A percentile compares a stretch with the other conserved stretches of the same genome.
phyloP scores from a whole-genome alignment of 2,113 vertebrate genomes.

The Aplodontia rufa region DNA sequence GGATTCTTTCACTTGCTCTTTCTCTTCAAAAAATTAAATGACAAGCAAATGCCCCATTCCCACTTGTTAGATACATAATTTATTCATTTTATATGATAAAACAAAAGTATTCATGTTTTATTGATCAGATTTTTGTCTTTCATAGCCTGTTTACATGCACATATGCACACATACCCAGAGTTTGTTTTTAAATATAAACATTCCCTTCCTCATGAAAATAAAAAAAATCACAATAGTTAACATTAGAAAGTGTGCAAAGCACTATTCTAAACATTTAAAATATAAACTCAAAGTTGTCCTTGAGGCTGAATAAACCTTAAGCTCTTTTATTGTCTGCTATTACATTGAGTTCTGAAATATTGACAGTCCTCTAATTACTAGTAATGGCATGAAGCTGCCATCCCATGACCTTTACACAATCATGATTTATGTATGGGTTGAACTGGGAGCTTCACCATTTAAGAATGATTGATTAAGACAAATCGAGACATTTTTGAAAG shows the following conservation, averaged over 20 bases:
- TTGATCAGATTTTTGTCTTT: neutral
- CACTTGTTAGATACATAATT: neutral
- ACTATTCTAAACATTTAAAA: neutral
- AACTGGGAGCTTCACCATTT: slow-evolving; percentile 9
- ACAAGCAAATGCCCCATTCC: neutral
- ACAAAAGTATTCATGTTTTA: neutral
- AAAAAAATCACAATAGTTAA: neutral
- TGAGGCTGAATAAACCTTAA: neutral
- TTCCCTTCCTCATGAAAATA: neutral
- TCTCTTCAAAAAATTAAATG: too few species aligned
- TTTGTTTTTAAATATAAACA: neutral
- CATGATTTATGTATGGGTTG: slow-evolving; percentile 50
- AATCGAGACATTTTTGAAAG: slow-evolving; percentile 53
- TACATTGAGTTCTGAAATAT: slow-evolving; percentile 46
- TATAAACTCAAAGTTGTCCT: neutral
- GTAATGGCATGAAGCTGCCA: neutral
- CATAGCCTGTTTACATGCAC: neutral
- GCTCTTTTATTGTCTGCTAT: neutral
- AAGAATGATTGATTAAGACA: slow-evolving; percentile 59
- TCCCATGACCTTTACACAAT: neutral
- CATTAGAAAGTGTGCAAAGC: neutral
- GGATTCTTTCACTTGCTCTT: too few species aligned
- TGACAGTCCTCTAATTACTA: neutral
- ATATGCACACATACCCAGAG: too few species aligned
- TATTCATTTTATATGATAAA: neutral